A percentile compares a stretch with the other conserved stretches of the same genome.
These are phyloP conservation scores for Centropristis striata DNA, from an alignment of 2,113 vertebrate genomes.

Conservation along the genomic window DNA sequence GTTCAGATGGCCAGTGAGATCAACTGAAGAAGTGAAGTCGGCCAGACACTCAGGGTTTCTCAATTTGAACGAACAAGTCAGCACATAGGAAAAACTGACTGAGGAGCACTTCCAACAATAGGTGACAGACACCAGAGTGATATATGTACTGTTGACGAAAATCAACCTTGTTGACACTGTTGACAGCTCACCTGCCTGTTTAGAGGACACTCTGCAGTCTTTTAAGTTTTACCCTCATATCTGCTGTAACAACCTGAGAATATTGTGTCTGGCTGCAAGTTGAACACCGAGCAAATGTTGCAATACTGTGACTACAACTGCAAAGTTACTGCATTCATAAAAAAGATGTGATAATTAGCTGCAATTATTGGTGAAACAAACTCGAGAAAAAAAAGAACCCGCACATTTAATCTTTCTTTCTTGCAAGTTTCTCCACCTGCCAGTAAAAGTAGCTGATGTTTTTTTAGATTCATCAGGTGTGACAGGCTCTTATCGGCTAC, in stretches of 20 bases:
- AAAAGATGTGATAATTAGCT: conserved; percentile 26
- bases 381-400: not conserved
- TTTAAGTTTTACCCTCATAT: not conserved
- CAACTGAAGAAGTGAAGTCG: not conserved
- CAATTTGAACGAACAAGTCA: too few species aligned
- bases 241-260: not conserved
- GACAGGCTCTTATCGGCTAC: not conserved
- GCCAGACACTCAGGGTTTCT: not conserved
- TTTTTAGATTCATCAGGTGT: not conserved
- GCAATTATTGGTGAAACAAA: conserved; percentile 2
- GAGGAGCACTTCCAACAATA: too few species aligned
- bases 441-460: not conserved
- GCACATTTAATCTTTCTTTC: not conserved
- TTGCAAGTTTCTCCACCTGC: not conserved
- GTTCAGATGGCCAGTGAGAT: not conserved
- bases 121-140: not conserved
- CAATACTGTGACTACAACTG: not conserved
- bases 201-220: not conserved
- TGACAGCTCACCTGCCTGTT: too few species aligned
- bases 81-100: too few species aligned
- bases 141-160: not conserved
- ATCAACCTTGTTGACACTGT: not conserved
- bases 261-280: not conserved
- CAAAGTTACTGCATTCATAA: not conserved
- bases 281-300: not conserved